Evolutionary conservation across 2,888 invertebrate genomes (phyloP).

Genomic region (Stenodera caucasica): DNA sequence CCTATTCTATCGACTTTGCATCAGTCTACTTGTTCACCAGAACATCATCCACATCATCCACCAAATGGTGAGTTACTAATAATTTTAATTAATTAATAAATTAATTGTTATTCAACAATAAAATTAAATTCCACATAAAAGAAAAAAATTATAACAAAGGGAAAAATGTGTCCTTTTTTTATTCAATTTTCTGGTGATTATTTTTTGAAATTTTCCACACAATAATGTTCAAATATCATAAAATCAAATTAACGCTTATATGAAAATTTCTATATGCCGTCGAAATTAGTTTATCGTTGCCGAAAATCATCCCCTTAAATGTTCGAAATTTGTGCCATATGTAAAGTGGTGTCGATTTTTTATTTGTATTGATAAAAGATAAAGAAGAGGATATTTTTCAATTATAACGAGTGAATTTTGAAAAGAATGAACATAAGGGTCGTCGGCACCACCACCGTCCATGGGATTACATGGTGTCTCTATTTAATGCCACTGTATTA

Average conservation of each 20-base stretch:
- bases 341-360: slow-evolving; percentile 43
- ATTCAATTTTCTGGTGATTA: too few relatives aligned
- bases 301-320: too few relatives aligned
- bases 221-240: too few relatives aligned
- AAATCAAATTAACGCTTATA: too few relatives aligned
- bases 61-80: slow-evolving; percentile 39
- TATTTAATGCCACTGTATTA: slow-evolving; percentile 54
- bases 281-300: too few relatives aligned
- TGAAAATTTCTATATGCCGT: too few relatives aligned
- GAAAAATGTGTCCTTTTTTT: too few relatives aligned
- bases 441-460: slow-evolving; percentile 13
- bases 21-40: slow-evolving; percentile 48
- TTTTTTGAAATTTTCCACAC: too few relatives aligned
- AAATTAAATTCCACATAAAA: too few relatives aligned
- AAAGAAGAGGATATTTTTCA: neutral
- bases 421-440: slow-evolving; percentile 10
- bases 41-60: slow-evolving; percentile 43
- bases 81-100: too few relatives aligned
- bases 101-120: slow-evolving; percentile 5
- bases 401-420: slow-evolving; percentile 10
- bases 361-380: neutral
- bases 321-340: slow-evolving; percentile 50
- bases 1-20: slow-evolving; percentile 45
- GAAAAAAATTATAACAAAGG: too few relatives aligned
- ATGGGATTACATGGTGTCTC: slow-evolving; percentile 51